Base-by-base conservation (phyloP, 2,888 invertebrate genomes). In the Iselma pallidipennis region DNA sequence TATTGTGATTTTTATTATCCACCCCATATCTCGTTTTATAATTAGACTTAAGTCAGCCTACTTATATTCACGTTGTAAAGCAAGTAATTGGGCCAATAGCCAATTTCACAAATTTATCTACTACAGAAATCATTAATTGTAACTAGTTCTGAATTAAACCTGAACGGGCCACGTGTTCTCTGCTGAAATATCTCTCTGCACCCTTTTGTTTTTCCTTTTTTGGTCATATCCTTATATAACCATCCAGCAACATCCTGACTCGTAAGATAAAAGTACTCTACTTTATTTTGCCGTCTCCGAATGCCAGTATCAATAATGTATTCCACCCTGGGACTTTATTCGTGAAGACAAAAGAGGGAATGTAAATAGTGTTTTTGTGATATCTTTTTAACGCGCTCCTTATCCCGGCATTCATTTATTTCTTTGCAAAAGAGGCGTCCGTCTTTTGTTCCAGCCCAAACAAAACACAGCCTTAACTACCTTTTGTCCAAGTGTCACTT, bases 361-460 rank as follows among this genome's bases (percentile, higher is more conserved):
- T 81, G 80, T 80, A 81, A 81, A 81, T 81, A 80, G 80, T 77
- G 81, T 81, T 81, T 81, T 81, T 81, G 81, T 80, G 79, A 80
- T 81, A 81, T 81, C 81, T 81, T 81, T 81, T 81, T 81, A 81
- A 81, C 79, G 68, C 68, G 68, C 75, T 76, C 76, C 78, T 78
- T 78, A 78, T 78, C 77, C 74, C 65, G 72, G 76, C 78, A 79
- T 80, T 80, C 80, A 81, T 80, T 81, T 80, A 80, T 80, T 80
- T 80, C 80, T 81, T 80, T 80, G 79, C 76, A 57, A 54, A 57
- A 37, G 37, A 67, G 74, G 73, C 75, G 77, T 76, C 78, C 79
- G 79, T 80, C 80, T 79, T 80, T 79, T 80, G 78, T 80, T 73
- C 74, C 66, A 71, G 68, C 71, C 76, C 76, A 74, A 80, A 81